Conservation (phyloP, 2,113 vertebrate species). For the Benthochromis sp. region DNA sequence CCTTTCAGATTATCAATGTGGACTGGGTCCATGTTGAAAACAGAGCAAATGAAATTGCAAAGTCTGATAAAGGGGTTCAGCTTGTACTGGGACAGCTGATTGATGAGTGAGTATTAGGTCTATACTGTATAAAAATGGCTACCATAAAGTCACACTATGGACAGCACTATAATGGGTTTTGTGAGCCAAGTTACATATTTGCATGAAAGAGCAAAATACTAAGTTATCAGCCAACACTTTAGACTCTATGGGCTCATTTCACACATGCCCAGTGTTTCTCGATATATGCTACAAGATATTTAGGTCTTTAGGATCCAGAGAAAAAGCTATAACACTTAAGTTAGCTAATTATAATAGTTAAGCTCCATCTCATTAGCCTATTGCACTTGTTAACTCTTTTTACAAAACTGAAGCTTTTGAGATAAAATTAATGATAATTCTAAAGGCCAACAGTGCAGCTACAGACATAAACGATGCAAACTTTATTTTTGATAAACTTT, state of each 20-base stretch:
- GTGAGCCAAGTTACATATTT: not conserved
- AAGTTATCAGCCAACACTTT: not conserved
- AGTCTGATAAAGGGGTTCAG: slow-evolving; percentile 79
- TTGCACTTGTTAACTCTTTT: not conserved
- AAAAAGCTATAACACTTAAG: not conserved
- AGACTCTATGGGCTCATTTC: not conserved
- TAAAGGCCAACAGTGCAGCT: not conserved
- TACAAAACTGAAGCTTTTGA: not conserved
- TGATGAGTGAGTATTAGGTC: slow-evolving; percentile 79
- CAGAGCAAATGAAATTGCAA: slow-evolving; percentile 84
- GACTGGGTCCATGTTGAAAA: slow-evolving; percentile 90
- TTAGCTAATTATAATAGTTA: not conserved
- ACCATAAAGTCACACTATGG: not conserved
- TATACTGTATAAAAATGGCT: not conserved
- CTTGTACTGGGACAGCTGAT: slow-evolving; percentile 90
- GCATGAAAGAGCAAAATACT: not conserved
- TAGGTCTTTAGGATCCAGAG: not conserved
- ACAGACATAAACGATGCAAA: not conserved
- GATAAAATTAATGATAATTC: not conserved
- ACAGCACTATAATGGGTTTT: not conserved
- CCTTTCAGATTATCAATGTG: slow-evolving; percentile 84
- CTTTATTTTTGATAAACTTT: not conserved
- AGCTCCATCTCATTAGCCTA: not conserved
- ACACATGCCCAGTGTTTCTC: not conserved
- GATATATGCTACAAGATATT: not conserved